These are phyloP conservation scores for Cynopterus brachyotis DNA, from an alignment of 2,113 vertebrate genomes.

Conservation along the genomic window DNA sequence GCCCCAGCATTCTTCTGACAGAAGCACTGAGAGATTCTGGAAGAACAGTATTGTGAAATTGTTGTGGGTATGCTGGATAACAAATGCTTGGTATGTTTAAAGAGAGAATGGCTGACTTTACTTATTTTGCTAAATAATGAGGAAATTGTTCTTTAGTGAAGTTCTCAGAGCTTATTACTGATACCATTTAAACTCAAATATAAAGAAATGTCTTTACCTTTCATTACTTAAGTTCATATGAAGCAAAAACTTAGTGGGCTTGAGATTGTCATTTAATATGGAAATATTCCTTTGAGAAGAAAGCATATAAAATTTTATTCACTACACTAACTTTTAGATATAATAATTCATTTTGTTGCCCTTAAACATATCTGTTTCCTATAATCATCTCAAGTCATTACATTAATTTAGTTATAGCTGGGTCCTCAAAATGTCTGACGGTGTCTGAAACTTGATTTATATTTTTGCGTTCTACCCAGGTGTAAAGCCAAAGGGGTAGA, in stretches of 20 bases:
- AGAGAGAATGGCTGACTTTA: background rate
- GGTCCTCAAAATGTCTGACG: background rate
- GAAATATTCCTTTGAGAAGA: background rate
- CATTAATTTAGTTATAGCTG: background rate
- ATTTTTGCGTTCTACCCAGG: background rate
- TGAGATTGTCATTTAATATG: background rate
- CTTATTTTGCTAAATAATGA: background rate
- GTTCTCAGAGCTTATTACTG: background rate
- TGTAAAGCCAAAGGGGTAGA: background rate
- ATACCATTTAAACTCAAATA: background rate
- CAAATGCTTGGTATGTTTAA: background rate
- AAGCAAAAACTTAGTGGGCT: background rate
- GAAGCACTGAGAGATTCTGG: background rate
- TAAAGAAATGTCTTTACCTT: background rate
- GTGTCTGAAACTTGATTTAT: background rate
- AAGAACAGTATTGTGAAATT: background rate
- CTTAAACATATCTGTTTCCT: background rate
- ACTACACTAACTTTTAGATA: background rate
- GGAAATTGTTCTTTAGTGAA: slow-evolving; percentile 3
- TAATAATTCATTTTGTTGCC: background rate
- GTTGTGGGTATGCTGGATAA: background rate
- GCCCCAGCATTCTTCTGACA: background rate
- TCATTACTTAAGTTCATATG: background rate
- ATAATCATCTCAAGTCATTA: background rate
- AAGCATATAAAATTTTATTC: background rate